phyloP scores from a whole-genome alignment of 2,113 vertebrate species.

The Larimichthys crocea region DNA sequence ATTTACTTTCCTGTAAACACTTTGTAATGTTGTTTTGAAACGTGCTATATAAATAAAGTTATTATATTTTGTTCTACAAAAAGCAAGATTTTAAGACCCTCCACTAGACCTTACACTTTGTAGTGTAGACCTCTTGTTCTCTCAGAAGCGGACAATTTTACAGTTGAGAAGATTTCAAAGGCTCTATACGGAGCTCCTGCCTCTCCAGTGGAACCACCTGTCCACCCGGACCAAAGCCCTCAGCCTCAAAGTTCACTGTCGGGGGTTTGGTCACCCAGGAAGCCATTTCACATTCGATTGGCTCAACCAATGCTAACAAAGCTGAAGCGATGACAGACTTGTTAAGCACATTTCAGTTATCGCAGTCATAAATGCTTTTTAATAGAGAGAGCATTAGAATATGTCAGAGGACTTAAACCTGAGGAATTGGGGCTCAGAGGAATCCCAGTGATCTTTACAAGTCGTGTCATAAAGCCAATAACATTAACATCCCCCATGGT shows the following conservation, averaged over 20 bases:
- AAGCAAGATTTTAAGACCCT: not conserved
- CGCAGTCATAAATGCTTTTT: constrained; percentile 68
- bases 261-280: constrained; percentile 60
- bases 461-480: constrained; percentile 62
- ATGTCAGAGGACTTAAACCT: constrained; percentile 49
- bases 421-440: constrained; percentile 37
- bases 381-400: constrained; percentile 64
- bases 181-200: constrained; percentile 50
- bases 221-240: constrained; percentile 69
- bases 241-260: constrained; percentile 71
- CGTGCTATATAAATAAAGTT: not conserved
- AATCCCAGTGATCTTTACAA: constrained; percentile 59
- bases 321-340: constrained; percentile 68
- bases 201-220: constrained; percentile 77
- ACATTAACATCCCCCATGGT: constrained; percentile 54
- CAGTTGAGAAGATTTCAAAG: constrained; percentile 78
- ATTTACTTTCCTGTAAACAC: not conserved
- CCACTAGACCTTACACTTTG: constrained; percentile 21
- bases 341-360: constrained; percentile 74
- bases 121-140: constrained; percentile 48
- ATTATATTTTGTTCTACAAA: not conserved
- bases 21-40: not conserved
- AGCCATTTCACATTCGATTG: constrained; percentile 75
- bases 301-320: constrained; percentile 60
- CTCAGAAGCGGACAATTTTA: constrained; percentile 77